These are phyloP conservation scores for Steinernema feltiae DNA, from an alignment of 1,140 invertebrate genomes.

Conservation along the genomic window DNA sequence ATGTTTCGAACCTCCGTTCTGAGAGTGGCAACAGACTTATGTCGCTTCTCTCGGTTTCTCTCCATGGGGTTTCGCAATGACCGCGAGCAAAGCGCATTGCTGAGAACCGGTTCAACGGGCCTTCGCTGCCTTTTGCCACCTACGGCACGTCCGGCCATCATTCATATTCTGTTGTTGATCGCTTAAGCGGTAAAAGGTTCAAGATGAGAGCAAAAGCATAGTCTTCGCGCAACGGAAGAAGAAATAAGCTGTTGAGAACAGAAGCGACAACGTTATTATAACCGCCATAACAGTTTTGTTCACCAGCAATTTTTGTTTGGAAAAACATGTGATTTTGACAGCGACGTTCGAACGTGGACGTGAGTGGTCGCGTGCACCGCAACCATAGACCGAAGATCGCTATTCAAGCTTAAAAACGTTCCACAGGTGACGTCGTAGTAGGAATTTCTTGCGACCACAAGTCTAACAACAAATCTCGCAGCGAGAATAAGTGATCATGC, in stretches of 20 bases:
- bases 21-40: neutral
- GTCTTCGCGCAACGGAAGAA: too few relatives aligned
- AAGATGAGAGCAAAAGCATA: too few relatives aligned
- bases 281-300: too few relatives aligned
- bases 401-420: too few relatives aligned
- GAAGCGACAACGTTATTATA: too few relatives aligned
- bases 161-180: too few relatives aligned
- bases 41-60: too few relatives aligned
- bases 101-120: neutral
- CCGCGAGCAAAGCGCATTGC: neutral
- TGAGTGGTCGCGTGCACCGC: neutral
- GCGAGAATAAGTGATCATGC: neutral
- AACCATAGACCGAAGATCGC: neutral
- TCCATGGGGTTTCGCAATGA: constrained; percentile 4
- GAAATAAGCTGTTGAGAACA: too few relatives aligned
- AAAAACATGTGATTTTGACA: neutral
- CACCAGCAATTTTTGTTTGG: too few relatives aligned
- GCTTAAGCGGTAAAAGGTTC: too few relatives aligned
- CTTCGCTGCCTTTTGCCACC: too few relatives aligned
- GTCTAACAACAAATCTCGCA: neutral
- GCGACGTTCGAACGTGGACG: neutral
- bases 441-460: neutral
- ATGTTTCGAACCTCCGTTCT: neutral
- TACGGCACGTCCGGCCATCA: too few relatives aligned
- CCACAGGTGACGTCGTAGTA: neutral